phyloP scores from a whole-genome alignment of 2,797 vertebrate species.

The Gephyroberyx darwinii region DNA sequence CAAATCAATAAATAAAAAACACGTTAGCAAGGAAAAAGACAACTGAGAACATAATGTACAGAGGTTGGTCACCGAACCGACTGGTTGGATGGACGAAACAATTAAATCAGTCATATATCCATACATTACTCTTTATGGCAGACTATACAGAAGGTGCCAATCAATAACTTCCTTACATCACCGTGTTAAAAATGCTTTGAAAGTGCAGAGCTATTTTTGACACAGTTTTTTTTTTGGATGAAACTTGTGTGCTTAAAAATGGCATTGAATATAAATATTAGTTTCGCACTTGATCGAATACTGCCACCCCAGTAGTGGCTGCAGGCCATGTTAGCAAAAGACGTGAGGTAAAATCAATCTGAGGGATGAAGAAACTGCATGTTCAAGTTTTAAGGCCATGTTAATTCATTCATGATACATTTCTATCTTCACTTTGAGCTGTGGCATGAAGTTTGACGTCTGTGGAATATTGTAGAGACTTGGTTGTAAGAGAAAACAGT shows the following conservation, averaged over 20 bases:
- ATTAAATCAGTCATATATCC: constrained; percentile 47
- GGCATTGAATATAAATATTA: constrained; percentile 28
- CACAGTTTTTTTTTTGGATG: background rate
- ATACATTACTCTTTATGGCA: constrained; percentile 20
- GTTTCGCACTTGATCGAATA: constrained; percentile 31
- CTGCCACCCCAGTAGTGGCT: constrained; percentile 27
- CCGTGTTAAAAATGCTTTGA: constrained; percentile 9
- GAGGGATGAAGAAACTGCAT: constrained; percentile 38
- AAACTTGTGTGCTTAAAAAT: constrained; percentile 40
- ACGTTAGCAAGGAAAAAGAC: constrained; percentile 22
- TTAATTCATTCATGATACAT: constrained; percentile 35
- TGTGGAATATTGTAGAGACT: constrained; percentile 18
- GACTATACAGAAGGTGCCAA: constrained; percentile 35
- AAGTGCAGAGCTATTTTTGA: constrained; percentile 10
- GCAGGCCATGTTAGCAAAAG: constrained; percentile 24
- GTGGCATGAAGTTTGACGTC: constrained; percentile 14
- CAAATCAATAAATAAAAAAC: constrained; percentile 72
- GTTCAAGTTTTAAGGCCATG: constrained; percentile 70
- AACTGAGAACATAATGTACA: constrained; percentile 24
- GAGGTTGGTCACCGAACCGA: constrained; percentile 29
- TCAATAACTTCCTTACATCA: background rate
- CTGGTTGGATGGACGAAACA: constrained; percentile 45
- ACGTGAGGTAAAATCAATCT: constrained; percentile 35
- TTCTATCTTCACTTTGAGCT: constrained; percentile 24
- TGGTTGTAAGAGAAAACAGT: constrained; percentile 9